Percentiles rank a stretch among this genome's conserved stretches.
Evolutionary conservation across 2,113 vertebrate genomes (phyloP).

Genomic region (Dromiciops gliroides): DNA sequence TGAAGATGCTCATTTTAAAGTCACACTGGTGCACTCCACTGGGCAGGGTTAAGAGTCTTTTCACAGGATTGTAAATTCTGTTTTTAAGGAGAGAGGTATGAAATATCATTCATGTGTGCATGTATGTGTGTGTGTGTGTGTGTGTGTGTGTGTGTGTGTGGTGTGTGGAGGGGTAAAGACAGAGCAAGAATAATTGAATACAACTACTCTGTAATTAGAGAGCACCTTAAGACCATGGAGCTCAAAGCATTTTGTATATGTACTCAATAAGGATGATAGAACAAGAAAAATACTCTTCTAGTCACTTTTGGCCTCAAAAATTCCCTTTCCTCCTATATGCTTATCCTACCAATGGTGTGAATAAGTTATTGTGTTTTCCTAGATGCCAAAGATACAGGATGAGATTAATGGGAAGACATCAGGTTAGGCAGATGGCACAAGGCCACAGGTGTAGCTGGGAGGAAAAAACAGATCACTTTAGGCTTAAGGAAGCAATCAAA

Average conservation of each 20-base stretch:
- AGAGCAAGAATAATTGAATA: background rate
- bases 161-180: background rate
- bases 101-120: background rate
- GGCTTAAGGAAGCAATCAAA: background rate
- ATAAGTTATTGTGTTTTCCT: background rate
- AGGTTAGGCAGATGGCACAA: slow-evolving; percentile 64
- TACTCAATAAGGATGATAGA: background rate
- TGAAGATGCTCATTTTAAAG: background rate
- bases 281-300: slow-evolving; percentile 45
- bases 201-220: background rate
- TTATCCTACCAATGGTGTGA: slow-evolving; percentile 10
- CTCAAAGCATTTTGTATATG: background rate
- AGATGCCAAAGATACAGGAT: background rate
- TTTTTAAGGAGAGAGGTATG: accelerated
- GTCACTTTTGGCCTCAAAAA: background rate
- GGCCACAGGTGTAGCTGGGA: background rate
- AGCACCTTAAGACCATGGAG: background rate
- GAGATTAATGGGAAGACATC: slow-evolving; percentile 12
- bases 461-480: slow-evolving; percentile 19
- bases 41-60: background rate
- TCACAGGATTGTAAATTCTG: background rate
- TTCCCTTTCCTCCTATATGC: background rate
- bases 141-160: background rate
- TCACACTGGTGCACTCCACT: background rate
- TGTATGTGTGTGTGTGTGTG: background rate